Base-by-base conservation (phyloP, 2,113 vertebrate species). In the Muntiacus muntjak region DNA sequence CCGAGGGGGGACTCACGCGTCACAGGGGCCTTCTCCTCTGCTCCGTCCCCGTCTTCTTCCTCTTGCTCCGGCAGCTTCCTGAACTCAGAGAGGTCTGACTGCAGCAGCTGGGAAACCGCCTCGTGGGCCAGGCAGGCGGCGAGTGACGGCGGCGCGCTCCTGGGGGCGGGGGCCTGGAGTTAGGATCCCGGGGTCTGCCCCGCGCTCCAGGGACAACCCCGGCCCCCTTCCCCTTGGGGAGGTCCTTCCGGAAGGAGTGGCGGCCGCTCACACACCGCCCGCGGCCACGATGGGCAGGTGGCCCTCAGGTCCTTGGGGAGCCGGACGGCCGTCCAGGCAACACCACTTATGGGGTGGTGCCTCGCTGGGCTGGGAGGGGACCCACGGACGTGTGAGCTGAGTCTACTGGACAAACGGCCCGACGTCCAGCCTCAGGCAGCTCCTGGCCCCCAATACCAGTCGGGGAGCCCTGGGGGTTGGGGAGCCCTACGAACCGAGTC, bases 81-180 rank as follows among this genome's bases (percentile, higher is more conserved):
- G 94, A 99, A 99, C 50, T 98, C 96, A 21, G 98, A 98, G 57
- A 99, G 98, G 98, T 99, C 99, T 2, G 60, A 94, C 94, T 98
- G 98, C 81, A 99, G 98, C 52, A 99, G 97, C 95, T 98, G 98
- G 40, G 98, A 94, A 40, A 99, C 36, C 0, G 99, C 99, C 36
- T 98, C 95, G 0, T 98, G 98, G 97, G 98, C 98, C 97, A 99
- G 92, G 8, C 98, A 91, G 8, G 99, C 98, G 16, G 98, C 94
- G 60, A 99, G 95, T 1, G 74, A 74, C 2, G 91, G 71, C 0
- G 98, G 98, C 36, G 98, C 98, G 0, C 97, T 98, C 97, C 99
- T 99, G 81, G 45, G 87, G 67, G 79, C 0, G 23, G 30, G 33
- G 78, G 67, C 5, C 60, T 76, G 40, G 87, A 21, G 28, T 43